Evolutionary conservation across 2,113 vertebrate species (phyloP), one percentile per base, ranked within the genome.

Genomic region (Paramisgurnus dabryanus): DNA sequence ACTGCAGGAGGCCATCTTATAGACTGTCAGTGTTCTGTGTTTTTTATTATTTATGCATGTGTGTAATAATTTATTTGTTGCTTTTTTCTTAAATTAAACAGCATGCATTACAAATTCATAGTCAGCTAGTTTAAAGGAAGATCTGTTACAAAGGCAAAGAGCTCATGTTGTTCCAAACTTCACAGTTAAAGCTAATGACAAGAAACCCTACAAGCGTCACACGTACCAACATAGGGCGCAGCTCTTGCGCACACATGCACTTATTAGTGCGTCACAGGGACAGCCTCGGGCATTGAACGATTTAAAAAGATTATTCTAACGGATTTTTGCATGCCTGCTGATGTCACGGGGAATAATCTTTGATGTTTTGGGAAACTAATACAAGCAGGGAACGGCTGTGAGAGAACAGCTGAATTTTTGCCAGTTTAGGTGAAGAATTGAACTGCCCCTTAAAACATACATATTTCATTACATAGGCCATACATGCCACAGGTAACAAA

Each of bases 261-360:
- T 66, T 77, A 77, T 77, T 77, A 53, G 47, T 67, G 40, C 49
- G 47, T 77, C 63, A 57, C 3, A 58, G 17, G 65, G 72, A 27
- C 40, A 75, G 47, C 73, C 63, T 50, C 7, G 22, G 74, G 74
- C 72, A 9, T 39, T 50, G 7, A n/a, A 12, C 17, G 61, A 72
- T 74, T 67, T 76, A 69, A 27, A 41, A 55, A 73, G 69, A 73
- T 66, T 80, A 77, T 60, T 55, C 58, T 80, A 8, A 45, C 12
- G 5, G 50, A 65, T 39, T 73, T 61, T 7, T 68, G 53, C 49
- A n/a, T 76, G 70, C 72, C 64, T 81, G 72, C 72, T 75, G 72
- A 81, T 76, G 64, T 76, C 58, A 1, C 17, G 40, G 9, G 13
- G 64, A 60, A 81, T 64, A 81, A 61, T 57, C 45, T 69, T 47